These are phyloP conservation scores for Mixornis gularis DNA, from an alignment of 2,113 vertebrate species.

Conservation along the genomic window DNA sequence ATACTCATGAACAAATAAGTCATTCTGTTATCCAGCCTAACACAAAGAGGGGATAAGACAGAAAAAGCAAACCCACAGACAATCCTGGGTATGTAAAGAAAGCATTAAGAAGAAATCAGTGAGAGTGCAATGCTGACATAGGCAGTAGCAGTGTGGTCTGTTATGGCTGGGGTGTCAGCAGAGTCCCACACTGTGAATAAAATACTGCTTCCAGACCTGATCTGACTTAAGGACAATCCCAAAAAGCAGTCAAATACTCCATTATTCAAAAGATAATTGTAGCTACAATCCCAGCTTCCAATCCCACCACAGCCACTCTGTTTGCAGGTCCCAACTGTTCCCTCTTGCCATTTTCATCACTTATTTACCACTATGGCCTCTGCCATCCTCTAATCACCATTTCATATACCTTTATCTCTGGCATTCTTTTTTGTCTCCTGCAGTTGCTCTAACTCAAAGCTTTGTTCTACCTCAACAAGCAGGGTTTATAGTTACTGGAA, in stretches of 20 bases:
- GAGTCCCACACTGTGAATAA: not conserved
- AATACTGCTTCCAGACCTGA: not conserved
- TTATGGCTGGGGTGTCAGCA: not conserved
- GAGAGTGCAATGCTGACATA: not conserved
- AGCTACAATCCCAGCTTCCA: not conserved
- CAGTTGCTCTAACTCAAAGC: not conserved
- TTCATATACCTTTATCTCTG: not conserved
- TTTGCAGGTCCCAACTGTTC: not conserved
- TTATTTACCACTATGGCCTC: not conserved
- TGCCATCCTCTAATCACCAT: not conserved
- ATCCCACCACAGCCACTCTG: not conserved
- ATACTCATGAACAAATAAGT: not conserved
- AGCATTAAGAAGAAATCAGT: not conserved
- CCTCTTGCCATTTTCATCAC: not conserved
- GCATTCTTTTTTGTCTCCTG: not conserved
- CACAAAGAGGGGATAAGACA: not conserved
- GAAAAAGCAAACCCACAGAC: not conserved
- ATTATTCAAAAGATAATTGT: not conserved
- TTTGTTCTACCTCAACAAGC: not conserved
- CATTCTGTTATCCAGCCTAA: not conserved
- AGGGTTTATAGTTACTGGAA: not conserved
- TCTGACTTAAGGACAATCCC: not conserved
- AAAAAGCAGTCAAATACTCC: not conserved
- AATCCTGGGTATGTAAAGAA: not conserved
- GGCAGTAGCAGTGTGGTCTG: rapidly evolving